Evolutionary conservation across 2,888 invertebrate species (phyloP), one percentile per base, ranked within the genome.

Genomic region (Kryphioiulus occultus): DNA sequence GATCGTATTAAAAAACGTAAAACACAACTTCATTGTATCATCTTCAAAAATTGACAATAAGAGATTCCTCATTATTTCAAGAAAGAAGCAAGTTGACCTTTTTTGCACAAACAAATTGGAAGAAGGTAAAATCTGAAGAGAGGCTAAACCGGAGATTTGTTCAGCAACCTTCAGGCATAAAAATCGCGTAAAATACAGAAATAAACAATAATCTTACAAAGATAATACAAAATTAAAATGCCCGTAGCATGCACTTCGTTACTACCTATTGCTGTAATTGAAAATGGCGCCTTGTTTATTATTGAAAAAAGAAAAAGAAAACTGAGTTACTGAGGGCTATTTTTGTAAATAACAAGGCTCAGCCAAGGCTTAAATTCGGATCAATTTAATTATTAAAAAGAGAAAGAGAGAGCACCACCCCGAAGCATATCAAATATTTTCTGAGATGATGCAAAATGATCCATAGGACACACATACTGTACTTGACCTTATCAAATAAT

Each of bases 181-280:
- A 22, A 30, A 78, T 78, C 15, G 78, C 30, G 15, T 78, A 78
- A 78, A 78, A 78, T 30, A 78, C 30, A 78, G 78, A 78, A 78
- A 78, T 78, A 78, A 78, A 78, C 78, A 78, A 78, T 78, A 78
- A 78, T 30, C 78, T 78, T 78, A 78, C 78, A 78, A 53, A 78
- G 78, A 78, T 78, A 30, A 78, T 30, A 30, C 26, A 26, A 78
- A 78, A 78, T 78, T 10, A 78, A 53, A 78, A 78, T 78, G 78
- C 78, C 78, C 78, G 17, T 30, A 78, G 78, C 30, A 78, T 26
- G 78, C 78, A 12, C 17, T 26, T 30, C 22, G n/a, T 10, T n/a
- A 12, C 12, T 30, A 78, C 12, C 26, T 78, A 26, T 78, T 78
- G 15, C 30, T 78, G 26, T 26, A 30, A 30, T 30, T 78, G 26